Evolutionary conservation across 2,113 vertebrate genomes (phyloP), one percentile per base, ranked within the genome.

Genomic region (Tyrannus savana): DNA sequence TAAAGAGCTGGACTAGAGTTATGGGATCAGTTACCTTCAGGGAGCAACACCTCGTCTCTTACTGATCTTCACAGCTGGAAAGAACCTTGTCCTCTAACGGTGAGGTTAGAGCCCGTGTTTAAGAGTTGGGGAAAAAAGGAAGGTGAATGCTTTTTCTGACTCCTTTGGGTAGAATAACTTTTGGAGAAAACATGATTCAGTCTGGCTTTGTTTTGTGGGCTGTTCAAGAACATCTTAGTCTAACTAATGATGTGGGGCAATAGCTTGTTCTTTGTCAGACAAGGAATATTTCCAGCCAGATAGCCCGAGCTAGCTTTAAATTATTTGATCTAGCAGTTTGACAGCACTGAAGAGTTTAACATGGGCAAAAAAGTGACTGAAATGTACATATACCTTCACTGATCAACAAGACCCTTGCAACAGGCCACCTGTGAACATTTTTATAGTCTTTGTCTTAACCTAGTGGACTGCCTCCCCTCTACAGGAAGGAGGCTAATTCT

Each of bases 401-500:
- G 50, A 62, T 44, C 44, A 93, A 78, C 19, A 76, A n/a, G 60
- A 56, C 24, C 49, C 77, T 82, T 76, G 53, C 27, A 80, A 92
- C 9, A 86, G 68, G 49, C 37, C 55, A 71, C 46, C 62, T 64
- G 53, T 42, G 33, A 73, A 74, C 82, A 83, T 7, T 78, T 66
- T 46, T 66, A 9, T 37, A 79, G 27, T 25, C 33, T 67, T 89
- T 69, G 19, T 50, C 44, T n/a, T 53, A 81, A 78, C 52, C 25
- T 18, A 56, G 62, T 7, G 49, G 24, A 24, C 44, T 72, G 33
- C 31, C 58, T 94, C 84, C 6, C 79, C 79, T 93, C 81, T 83
- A 41, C 14, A 77, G 80, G 50, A 94, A 46, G 27, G 80, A 96
- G 53, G 84, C 50, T 95, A 83, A 96, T 87, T 82, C 67, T 92